phyloP scores from a whole-genome alignment of 2,113 vertebrate genomes.

The Myotis lucifugus region DNA sequence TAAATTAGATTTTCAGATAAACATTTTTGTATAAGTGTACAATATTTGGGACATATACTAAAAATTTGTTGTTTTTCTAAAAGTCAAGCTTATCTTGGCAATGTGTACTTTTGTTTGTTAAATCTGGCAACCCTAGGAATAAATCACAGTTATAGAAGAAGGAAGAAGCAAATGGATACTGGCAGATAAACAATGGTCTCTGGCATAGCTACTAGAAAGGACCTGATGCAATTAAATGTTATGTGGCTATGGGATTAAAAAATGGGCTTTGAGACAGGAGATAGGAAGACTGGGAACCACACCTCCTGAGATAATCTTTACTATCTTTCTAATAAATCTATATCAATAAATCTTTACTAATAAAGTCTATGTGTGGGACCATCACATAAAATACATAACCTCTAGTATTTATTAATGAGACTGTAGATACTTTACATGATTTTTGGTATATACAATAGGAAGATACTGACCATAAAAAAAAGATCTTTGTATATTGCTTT shows the following conservation, averaged over 20 bases:
- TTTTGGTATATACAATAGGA: neutral
- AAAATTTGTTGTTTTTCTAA: neutral
- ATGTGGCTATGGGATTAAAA: neutral
- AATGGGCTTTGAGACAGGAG: neutral
- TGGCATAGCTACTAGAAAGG: neutral
- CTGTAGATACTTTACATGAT: neutral
- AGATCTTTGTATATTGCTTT: neutral
- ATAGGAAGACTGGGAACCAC: neutral
- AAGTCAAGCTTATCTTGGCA: slow-evolving; percentile 22
- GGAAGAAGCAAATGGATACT: neutral
- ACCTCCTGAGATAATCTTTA: neutral
- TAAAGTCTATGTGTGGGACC: neutral
- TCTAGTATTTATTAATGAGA: neutral
- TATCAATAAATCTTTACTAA: neutral
- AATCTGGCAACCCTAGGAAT: neutral
- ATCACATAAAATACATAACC: neutral
- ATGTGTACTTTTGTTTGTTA: neutral
- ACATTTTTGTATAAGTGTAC: neutral
- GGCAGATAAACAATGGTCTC: neutral
- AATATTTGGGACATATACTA: neutral
- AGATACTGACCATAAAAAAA: neutral
- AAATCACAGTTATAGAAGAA: neutral
- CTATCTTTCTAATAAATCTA: neutral
- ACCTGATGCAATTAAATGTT: neutral
- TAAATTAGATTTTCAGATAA: slow-evolving; percentile 19